Base-by-base conservation (phyloP, 2,113 vertebrate genomes). In the Cepphus grylle region DNA sequence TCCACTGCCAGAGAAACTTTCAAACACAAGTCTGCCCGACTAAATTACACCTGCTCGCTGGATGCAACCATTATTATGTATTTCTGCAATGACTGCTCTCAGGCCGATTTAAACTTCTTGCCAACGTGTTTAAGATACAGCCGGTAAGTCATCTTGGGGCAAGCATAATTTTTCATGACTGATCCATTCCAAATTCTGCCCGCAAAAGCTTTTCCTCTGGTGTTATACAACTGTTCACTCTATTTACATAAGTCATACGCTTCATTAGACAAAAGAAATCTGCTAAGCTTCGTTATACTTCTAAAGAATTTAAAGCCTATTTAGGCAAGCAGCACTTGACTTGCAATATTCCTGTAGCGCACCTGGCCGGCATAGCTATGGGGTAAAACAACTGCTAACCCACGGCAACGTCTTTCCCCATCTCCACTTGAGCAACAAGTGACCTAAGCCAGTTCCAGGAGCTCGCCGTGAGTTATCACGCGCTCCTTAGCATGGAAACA, bases 11-110 rank as follows among this genome's bases (percentile, higher is more conserved):
- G 38, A 81, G 47, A 19, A 79, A 30, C 86, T 80, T 67, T 74
- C 72, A 92, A 93, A 82, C 73, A 91, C 56, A 45, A 70, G 61
- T 25, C 25, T 86, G 92, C 43, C 84, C 2, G 1, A 36, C 84
- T 82, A 92, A 94, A 97, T 88, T 83, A 76, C 80, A 96, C 95
- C 82, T 95, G 88, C 69, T 91, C 38, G 2, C 52, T 86, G 30
- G 5, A 32, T 8, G 32, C 71, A 94, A 45, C 59, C 62, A 49
- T 32, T 34, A 8, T 25, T 50, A 38, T 6, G 30, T 38, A 34
- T 10, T 76, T 45, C 86, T 86, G 50, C n/a, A 84, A 30, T 42
- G 78, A 67, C 56, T 74, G 34, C 19, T 72, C 72, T 79, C 72
- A 74, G 82, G 22, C 53, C 27, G 10, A 86, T 30, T 67, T n/a